Conservation (phyloP, 2,113 vertebrate genomes). For the Sardina pilchardus region DNA sequence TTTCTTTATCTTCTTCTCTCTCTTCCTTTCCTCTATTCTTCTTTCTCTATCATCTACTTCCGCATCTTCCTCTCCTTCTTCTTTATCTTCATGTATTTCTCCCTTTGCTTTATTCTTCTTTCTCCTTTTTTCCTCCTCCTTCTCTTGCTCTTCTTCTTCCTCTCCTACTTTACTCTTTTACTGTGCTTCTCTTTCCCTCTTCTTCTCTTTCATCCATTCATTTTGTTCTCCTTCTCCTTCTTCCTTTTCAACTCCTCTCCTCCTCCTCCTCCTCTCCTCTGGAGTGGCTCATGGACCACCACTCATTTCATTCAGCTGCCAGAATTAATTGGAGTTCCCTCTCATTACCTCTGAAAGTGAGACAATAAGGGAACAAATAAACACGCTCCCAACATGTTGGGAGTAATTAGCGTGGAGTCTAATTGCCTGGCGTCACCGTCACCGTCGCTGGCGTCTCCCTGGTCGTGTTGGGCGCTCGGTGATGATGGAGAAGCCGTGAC, state of each 20-base stretch:
- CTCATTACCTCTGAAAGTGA: constrained; percentile 40
- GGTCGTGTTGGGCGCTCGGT: neutral
- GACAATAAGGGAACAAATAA: constrained; percentile 23
- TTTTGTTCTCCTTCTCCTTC: neutral
- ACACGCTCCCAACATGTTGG: neutral
- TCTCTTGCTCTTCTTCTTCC: neutral
- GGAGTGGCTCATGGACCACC: constrained; percentile 10
- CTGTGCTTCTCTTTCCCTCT: too few species aligned
- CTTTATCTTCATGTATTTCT: too few species aligned
- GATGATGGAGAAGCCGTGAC: constrained; percentile 16
- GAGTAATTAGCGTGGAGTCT: constrained; percentile 4
- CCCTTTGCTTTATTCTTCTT: too few species aligned
- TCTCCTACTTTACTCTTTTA: too few species aligned
- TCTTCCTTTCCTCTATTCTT: too few species aligned
- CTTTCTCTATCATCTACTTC: too few species aligned
- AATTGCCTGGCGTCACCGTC: neutral
- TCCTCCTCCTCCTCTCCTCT: neutral
- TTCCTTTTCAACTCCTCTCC: neutral
- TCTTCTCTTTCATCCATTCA: neutral
- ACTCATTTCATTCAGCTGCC: constrained; percentile 43
- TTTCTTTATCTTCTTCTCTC: neutral
- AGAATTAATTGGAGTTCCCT: constrained; percentile 43
- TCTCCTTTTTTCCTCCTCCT: too few species aligned
- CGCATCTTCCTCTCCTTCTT: too few species aligned
- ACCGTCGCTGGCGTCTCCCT: neutral